Percentiles rank a stretch among this genome's conserved stretches.
Evolutionary conservation across 2,113 vertebrate genomes (phyloP).

Genomic region (Plecotus auritus): DNA sequence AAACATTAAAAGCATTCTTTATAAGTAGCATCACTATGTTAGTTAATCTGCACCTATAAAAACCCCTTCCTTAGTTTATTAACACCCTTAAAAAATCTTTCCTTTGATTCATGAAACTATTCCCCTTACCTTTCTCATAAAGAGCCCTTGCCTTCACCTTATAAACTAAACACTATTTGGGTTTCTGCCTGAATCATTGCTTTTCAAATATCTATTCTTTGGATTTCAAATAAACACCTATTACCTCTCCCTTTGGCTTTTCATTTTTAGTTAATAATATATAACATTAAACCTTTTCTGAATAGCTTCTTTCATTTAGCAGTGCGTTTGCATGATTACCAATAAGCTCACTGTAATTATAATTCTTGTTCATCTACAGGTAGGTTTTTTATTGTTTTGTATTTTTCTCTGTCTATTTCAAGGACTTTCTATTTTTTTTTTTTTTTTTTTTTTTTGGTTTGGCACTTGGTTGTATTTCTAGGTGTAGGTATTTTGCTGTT

Average conservation of each 20-base stretch:
- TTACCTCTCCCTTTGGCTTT: neutral
- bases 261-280: neutral
- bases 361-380: neutral
- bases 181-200: neutral
- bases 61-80: neutral
- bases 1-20: neutral
- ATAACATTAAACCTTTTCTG: neutral
- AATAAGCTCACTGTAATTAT: neutral
- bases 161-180: neutral
- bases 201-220: neutral
- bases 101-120: neutral
- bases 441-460: neutral
- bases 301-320: neutral
- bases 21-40: neutral
- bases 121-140: neutral
- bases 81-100: neutral
- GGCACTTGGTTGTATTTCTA: neutral
- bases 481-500: neutral
- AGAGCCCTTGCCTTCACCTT: neutral
- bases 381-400: neutral
- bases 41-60: neutral
- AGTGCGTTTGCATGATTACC: neutral
- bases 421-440: neutral
- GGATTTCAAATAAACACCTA: neutral
- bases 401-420: neutral